Base-by-base conservation (phyloP, 2,113 vertebrate species). In the Dermatemys mawii region DNA sequence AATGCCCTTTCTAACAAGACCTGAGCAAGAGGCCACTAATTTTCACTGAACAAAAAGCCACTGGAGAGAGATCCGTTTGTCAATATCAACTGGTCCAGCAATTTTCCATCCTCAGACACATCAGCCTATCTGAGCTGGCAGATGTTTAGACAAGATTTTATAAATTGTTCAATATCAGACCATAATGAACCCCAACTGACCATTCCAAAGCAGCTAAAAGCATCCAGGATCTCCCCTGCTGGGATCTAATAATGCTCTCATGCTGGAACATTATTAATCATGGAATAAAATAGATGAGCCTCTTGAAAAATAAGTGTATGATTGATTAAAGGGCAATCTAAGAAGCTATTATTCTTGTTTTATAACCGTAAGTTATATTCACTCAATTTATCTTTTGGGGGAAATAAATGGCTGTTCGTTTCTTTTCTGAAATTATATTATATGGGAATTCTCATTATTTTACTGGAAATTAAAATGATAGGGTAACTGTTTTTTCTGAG, bases 91-190 rank as follows among this genome's bases (percentile, higher is more conserved):
- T 97, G 98, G 97, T 97, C 97, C 97, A 97, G 99, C 98, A 98
- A 99, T 98, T 98, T 98, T 98, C 98, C 98, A 99, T 98, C 98
- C 98, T 97, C 97, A 97, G 98, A 98, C 98, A 97, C 98, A 93
- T 97, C 95, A 48, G 98, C 98, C 98, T 98, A 99, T 99, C 98
- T 98, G 98, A 98, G 98, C 98, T 99, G 99, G 99, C 99, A 99
- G 99, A 99, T 99, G 99, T 99, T 99, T 98, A 99, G 99, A 99
- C 99, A 99, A 99, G 99, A 98, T 99, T 99, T 99, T 99, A 99
- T 99, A 99, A 99, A 99, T 99, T 98, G 99, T 99, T 99, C 99
- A 98, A 99, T 99, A 99, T 99, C 98, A 98, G 97, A 97, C 98
- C 97, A 98, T 99, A 99, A 99, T 99, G 99, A 99, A 99, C 99